Base-by-base conservation (phyloP, 2,113 vertebrate species). In the Saccopteryx bilineata region DNA sequence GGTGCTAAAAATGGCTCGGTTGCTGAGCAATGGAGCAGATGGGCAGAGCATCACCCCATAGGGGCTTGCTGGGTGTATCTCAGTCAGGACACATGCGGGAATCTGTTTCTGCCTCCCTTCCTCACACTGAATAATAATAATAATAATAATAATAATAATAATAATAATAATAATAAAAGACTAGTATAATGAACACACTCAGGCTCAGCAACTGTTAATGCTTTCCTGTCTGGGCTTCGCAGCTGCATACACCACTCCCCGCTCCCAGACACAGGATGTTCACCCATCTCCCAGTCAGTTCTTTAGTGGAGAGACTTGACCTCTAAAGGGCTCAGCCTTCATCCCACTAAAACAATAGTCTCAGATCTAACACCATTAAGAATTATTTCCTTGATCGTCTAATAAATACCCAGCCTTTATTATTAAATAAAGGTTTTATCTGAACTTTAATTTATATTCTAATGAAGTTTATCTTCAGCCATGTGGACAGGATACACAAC, bases 161-260 rank as follows among this genome's bases (percentile, higher is more conserved):
- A 39, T 39, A 39, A 39, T 39, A 39, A 39, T 39, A 39, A 39
- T 39, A 39, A 39, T 39, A 39, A 39, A 10, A 28, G 63, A 31
- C 11, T 0, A 2, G 2, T 0, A 5, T 1, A 18, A 7, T 0
- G 9, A 46, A 48, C 9, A 39, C 1, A 56, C 1, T 5, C 4
- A 17, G 66, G 15, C 6, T 26, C 50, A 12, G 33, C 50, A 7
- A 5, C 2, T 1, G 17, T 7, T 17, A 9, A 0, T 26, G 2
- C 7, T 18, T 28, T 1, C 2, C 26, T n/a, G 3, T 5, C 2
- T 24, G 80, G 18, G 4, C 39, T 9, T 12, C 54, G 2, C 5
- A 6, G 1, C 11, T 14, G 6, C 26, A 5, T 4, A 39, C 14
- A 12, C 19, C 46, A 39, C 39, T 39, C 39, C 8, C 19, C 52